Conservation (phyloP, 2,113 vertebrate genomes). For the Microtus pennsylvanicus region DNA sequence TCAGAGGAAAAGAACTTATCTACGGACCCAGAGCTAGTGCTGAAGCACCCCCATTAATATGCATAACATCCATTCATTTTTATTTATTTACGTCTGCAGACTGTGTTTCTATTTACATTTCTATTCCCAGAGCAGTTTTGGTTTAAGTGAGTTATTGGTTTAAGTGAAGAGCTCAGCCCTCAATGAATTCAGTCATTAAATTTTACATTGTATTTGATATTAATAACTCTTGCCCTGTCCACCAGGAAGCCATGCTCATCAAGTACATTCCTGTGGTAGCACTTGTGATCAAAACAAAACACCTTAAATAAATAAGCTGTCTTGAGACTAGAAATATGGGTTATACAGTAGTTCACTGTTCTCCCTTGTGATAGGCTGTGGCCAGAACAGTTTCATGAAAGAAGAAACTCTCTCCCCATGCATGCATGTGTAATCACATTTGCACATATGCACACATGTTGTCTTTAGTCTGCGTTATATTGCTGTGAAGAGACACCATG, state of each 20-base stretch:
- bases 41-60: background rate
- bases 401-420: accelerated
- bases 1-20: background rate
- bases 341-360: accelerated
- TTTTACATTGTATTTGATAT: background rate
- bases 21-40: accelerated
- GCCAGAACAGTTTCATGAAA: background rate
- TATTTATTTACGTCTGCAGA: background rate
- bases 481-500: background rate
- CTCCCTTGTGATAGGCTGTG: background rate
- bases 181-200: background rate
- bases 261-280: accelerated
- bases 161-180: constrained; percentile 26
- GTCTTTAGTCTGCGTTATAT: background rate
- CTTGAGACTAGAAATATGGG: background rate
- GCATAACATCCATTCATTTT: accelerated
- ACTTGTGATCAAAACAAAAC: constrained; percentile 26
- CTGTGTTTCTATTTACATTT: background rate
- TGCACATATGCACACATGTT: background rate
- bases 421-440: background rate
- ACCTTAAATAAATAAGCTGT: background rate
- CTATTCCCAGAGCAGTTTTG: constrained; percentile 38
- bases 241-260: background rate
- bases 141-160: background rate
- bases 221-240: background rate